These are phyloP conservation scores for Podocnemis expansa DNA, from an alignment of 2,113 vertebrate genomes.

Conservation along the genomic window DNA sequence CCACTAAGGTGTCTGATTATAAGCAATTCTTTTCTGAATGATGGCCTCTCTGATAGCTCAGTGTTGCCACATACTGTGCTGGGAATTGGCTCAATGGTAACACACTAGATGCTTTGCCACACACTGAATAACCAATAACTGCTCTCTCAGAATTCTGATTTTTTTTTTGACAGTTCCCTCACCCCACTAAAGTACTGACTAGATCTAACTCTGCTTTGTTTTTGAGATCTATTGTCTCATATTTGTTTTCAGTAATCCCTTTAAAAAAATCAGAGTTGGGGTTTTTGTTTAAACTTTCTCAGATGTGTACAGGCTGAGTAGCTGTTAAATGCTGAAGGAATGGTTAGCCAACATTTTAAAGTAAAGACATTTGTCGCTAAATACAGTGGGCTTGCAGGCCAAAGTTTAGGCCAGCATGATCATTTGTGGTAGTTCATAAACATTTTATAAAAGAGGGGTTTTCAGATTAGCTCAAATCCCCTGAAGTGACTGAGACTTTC, in stretches of 20 bases:
- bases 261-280: background rate
- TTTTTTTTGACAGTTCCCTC: background rate
- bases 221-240: background rate
- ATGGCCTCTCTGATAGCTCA: background rate
- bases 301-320: fast-evolving
- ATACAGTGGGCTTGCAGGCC: background rate
- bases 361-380: background rate
- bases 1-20: background rate
- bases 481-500: background rate
- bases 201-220: background rate
- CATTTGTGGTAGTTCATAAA: background rate
- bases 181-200: background rate
- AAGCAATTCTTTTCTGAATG: background rate
- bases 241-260: background rate
- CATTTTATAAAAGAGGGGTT: background rate
- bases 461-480: background rate
- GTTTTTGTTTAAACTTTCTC: background rate
- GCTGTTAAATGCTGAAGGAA: fast-evolving
- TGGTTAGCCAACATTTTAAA: background rate
- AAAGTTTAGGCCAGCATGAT: background rate
- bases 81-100: background rate
- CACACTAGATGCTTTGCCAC: background rate
- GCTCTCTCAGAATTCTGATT: background rate
- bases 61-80: background rate
- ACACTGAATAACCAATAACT: background rate